Evolutionary conservation across 2,113 vertebrate species (phyloP).

Genomic region (Cavia porcellus): DNA sequence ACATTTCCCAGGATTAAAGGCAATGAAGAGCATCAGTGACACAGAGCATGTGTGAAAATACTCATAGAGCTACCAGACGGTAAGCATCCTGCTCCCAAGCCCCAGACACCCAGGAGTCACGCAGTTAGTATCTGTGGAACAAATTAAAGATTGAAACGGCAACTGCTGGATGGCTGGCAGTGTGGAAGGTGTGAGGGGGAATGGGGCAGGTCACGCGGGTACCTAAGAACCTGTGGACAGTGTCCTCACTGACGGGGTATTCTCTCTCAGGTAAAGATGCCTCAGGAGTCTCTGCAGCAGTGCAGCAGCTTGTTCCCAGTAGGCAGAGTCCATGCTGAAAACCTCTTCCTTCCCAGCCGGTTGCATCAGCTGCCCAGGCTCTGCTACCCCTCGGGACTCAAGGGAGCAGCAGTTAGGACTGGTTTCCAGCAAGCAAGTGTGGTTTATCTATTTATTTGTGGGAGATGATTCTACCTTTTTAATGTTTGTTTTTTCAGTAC

Average conservation of each 20-base stretch:
- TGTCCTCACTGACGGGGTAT: conserved; percentile 89
- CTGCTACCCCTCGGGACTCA: conserved; percentile 59
- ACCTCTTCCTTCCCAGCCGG: conserved; percentile 86
- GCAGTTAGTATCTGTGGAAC: neutral
- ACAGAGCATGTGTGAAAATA: too few species aligned
- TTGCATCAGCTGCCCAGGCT: conserved; percentile 58
- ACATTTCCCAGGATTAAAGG: too few species aligned
- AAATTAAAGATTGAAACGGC: neutral
- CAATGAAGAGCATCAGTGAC: too few species aligned
- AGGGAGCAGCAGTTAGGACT: neutral
- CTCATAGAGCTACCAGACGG: rapidly evolving
- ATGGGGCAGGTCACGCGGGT: neutral
- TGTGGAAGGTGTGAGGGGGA: neutral
- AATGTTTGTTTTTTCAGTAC: too few species aligned
- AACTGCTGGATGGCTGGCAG: neutral
- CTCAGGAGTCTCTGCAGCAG: conserved; percentile 88
- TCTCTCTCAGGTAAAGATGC: conserved; percentile 87
- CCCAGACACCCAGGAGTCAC: neutral
- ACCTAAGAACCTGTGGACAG: neutral
- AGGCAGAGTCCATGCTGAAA: conserved; percentile 92
- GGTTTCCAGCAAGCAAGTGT: neutral
- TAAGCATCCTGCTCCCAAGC: neutral
- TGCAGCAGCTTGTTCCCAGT: conserved; percentile 93
- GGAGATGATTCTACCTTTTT: neutral
- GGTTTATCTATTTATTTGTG: neutral